These are phyloP conservation scores for Nyctereutes procyonoides DNA, from an alignment of 2,113 vertebrate genomes.

Conservation along the genomic window DNA sequence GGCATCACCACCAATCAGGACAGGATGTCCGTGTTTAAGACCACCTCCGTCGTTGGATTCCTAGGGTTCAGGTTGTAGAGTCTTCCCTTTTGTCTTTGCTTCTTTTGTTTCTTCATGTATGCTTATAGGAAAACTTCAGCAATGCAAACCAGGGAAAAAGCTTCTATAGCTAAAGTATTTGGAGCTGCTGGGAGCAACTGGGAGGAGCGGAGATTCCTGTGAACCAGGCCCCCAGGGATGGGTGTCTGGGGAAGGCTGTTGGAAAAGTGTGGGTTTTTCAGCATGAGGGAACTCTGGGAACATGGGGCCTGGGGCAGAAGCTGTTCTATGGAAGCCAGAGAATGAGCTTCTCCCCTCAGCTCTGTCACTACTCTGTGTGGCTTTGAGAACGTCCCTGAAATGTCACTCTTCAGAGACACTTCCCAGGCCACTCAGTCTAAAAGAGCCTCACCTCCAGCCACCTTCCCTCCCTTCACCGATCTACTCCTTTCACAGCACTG, in stretches of 20 bases:
- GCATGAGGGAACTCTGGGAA: background rate
- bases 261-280: background rate
- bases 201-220: background rate
- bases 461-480: background rate
- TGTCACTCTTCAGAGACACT: background rate
- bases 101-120: background rate
- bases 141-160: background rate
- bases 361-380: background rate
- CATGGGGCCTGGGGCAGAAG: background rate
- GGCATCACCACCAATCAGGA: background rate
- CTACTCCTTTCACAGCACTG: background rate
- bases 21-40: background rate
- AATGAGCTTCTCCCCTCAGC: background rate
- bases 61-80: too few relatives aligned
- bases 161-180: background rate
- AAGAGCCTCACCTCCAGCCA: background rate
- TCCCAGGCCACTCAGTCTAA: background rate
- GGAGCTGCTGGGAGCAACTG: background rate
- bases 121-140: background rate
- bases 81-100: background rate
- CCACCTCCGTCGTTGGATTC: rapidly evolving
- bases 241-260: background rate
- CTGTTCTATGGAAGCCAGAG: background rate
- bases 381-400: background rate
- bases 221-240: background rate